Base-by-base conservation (phyloP, 2,888 invertebrate species). In the Acronicta aceris region DNA sequence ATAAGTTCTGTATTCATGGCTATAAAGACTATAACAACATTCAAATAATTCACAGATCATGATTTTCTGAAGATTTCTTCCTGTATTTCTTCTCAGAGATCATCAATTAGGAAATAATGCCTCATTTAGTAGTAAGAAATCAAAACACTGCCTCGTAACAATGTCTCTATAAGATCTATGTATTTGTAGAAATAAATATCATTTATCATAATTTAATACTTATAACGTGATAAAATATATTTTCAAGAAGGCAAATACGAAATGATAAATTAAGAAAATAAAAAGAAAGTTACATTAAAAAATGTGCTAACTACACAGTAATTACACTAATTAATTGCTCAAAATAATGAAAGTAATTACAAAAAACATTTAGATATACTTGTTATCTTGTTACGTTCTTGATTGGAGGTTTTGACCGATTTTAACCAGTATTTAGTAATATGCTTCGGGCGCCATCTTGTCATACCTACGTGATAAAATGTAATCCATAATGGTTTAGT, bases 401-500 rank as follows among this genome's bases (percentile, higher is more conserved):
- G 72, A 74, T 78, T 74, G 66, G 62, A 17, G 38, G 61, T 52
- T 78, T 69, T 81, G 82, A 81, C 79, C 81, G 77, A 84, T 76
- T 81, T 83, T 64, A 65, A 74, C 64, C 59, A 65, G 71, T 62
- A 81, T 81, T 87, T 83, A 87, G 81, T 76, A 73, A 65, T 74
- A 59, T 51, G 86, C 89, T 88, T 45, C 63, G 60, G 89, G 89
- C 84, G 70, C 76, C 76, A 80, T 80, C 85, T 83, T 83, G 78
- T 83, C 82, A 74, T 70, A n/a, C n/a, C n/a, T n/a, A 60, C 48
- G 65, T 71, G 71, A 74, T 78, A 70, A 62, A 71, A 74, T 57
- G 69, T 78, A 79, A 83, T 87, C 81, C 81, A 81, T 87, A 84
- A 85, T 74, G 73, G 60, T 74, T 67, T 82, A 83, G 88, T 89